A percentile compares a stretch with the other conserved stretches of the same genome.
Conservation (phyloP, 2,888 invertebrate genomes). For the Archips crataeganus region DNA sequence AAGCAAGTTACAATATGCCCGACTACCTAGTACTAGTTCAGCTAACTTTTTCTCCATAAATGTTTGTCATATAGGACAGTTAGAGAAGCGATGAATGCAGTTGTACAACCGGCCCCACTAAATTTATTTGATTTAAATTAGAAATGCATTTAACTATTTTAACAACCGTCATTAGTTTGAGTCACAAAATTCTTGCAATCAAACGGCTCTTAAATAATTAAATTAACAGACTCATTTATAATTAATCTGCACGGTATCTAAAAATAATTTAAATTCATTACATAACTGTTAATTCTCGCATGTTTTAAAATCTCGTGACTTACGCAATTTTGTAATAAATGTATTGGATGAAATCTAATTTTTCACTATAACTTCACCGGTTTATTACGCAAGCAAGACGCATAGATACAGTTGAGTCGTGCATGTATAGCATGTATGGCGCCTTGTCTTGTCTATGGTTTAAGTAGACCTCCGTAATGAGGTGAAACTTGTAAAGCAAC, state of each 20-base stretch:
- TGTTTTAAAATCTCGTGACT: conserved; percentile 48
- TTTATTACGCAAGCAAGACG: conserved; percentile 27
- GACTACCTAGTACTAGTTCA: neutral
- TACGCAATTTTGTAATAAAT: conserved; percentile 46
- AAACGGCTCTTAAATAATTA: conserved; percentile 17
- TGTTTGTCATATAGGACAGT: neutral
- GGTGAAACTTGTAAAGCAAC: conserved; percentile 38
- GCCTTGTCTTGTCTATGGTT: conserved; percentile 37
- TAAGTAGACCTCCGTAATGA: conserved; percentile 35
- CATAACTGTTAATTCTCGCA: conserved; percentile 31
- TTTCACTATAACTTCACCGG: conserved; percentile 36
- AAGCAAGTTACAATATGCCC: conserved; percentile 3
- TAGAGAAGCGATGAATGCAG: neutral
- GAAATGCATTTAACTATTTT: neutral
- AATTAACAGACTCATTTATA: conserved; percentile 8
- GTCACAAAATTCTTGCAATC: neutral
- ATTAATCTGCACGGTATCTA: conserved; percentile 23
- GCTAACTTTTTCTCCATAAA: neutral
- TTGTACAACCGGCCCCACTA: neutral
- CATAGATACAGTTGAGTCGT: conserved; percentile 36
- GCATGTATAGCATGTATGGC: conserved; percentile 37
- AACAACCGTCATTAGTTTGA: neutral
- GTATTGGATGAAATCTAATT: conserved; percentile 46
- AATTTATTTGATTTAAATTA: neutral
- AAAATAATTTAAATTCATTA: conserved; percentile 36